A percentile compares a stretch with the other conserved stretches of the same genome.
phyloP scores from a whole-genome alignment of 2,113 vertebrate genomes.

The Microtus oregoni region DNA sequence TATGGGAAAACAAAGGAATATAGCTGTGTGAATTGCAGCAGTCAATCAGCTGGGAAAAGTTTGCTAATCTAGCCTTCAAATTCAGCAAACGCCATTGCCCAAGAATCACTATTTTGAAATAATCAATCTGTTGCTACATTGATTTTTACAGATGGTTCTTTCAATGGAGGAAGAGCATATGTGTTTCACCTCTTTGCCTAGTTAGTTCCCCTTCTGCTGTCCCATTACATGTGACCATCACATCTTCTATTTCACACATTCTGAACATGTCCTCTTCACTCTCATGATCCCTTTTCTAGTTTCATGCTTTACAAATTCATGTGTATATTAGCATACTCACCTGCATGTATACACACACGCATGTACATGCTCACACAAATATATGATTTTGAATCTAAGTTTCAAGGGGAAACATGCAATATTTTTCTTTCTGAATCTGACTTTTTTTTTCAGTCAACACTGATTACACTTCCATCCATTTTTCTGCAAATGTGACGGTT shows the following conservation, averaged over 20 bases:
- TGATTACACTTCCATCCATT: background rate
- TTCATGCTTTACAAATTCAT: background rate
- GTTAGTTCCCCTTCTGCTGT: background rate
- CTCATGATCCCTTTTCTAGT: background rate
- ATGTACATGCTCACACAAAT: background rate
- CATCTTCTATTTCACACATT: background rate
- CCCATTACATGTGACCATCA: too few species aligned
- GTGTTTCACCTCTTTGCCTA: background rate
- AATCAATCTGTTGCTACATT: too few species aligned
- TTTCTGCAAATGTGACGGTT: background rate
- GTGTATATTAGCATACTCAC: background rate
- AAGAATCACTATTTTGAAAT: too few species aligned
- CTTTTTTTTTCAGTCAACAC: background rate
- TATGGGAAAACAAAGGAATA: too few species aligned
- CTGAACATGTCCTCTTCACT: background rate
- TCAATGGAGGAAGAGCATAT: too few species aligned
- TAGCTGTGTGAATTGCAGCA: too few species aligned
- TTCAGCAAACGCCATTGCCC: too few species aligned
- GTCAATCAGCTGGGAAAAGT: too few species aligned
- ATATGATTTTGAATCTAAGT: background rate
- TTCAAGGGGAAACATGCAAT: too few species aligned
- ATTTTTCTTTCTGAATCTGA: background rate
- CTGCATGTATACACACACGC: background rate
- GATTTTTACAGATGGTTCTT: too few species aligned
- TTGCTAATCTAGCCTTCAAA: too few species aligned